Base-by-base conservation (phyloP, 2,888 invertebrate genomes). In the Andricus quercusramuli region DNA sequence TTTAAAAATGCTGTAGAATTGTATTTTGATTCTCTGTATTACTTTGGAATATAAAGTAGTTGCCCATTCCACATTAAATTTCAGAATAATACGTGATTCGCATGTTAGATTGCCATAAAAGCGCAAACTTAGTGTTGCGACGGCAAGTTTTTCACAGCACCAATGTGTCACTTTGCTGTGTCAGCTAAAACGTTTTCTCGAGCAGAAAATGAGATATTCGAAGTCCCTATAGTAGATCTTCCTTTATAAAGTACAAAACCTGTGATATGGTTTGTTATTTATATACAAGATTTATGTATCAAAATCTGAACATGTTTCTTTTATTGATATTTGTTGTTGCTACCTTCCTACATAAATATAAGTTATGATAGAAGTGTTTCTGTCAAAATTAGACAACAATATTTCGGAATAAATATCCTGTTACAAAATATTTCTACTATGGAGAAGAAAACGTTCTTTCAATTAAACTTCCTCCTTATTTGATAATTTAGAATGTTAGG, bases 41-140 rank as follows among this genome's bases (percentile, higher is more conserved):
- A 74, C 29, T 11, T 32, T 74, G 1, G 9, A 56, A 59, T 56
- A 74, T 74, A 74, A 56, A 56, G 17, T 64, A 29, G 17, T 64
- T 25, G 15, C 29, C 32, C 56, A 32, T 74, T 59, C 56, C 51
- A 59, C 56, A 56, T 56, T 74, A 56, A 74, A 32, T 74, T 74
- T 74, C 0, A 22, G 29, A 74, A 37, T 56, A 74, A 74, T 37
- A 32, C 56, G 74, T 74, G 74, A 74, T 74, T 74, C 74, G 74
- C 74, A 74, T 74, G 56, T 59, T 25, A 56, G 74, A 74, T 74
- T 74, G 74, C 56, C 74, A 59, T 74, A 74, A 74, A 74, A 74
- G 74, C 74, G 37, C 56, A 74, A 74, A 74, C 74, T 74, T 74
- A 59, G 74, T 74, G 74, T 74, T 74, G 74, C 74, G 74, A 74